A percentile compares a stretch with the other conserved stretches of the same genome.
phyloP scores from a whole-genome alignment of 1,140 invertebrate genomes.

The Planococcus citri region DNA sequence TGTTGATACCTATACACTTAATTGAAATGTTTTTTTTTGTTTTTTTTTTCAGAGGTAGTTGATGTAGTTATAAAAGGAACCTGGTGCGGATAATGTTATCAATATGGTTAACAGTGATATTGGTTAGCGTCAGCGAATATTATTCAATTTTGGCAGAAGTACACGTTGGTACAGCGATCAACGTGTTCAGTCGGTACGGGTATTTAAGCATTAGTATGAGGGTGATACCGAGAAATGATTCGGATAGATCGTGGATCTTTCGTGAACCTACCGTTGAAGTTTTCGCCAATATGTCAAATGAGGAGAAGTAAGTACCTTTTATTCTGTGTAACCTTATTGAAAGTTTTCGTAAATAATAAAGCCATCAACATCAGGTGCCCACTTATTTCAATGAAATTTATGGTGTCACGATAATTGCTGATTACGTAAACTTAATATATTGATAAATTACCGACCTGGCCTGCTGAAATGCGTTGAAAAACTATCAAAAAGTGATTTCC shows the following conservation, averaged over 20 bases:
- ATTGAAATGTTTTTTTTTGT: neutral
- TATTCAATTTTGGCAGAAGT: slow-evolving; percentile 36
- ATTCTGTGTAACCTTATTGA: neutral
- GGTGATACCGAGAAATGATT: slow-evolving; percentile 66
- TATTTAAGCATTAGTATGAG: slow-evolving; percentile 71
- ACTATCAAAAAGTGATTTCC: too few species aligned
- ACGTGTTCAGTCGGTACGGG: slow-evolving; percentile 59
- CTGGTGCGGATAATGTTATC: slow-evolving; percentile 2
- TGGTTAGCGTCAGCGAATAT: neutral
- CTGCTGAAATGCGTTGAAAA: too few species aligned
- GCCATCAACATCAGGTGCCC: neutral
- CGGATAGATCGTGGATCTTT: slow-evolving; percentile 63
- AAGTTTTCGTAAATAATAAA: neutral
- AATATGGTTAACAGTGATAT: slow-evolving; percentile 9
- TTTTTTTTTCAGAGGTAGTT: neutral
- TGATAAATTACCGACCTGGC: too few species aligned
- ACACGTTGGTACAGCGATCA: slow-evolving; percentile 54
- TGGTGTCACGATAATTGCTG: too few species aligned
- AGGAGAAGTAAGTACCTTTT: slow-evolving; percentile 25
- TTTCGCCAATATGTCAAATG: slow-evolving; percentile 41
- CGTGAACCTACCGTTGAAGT: slow-evolving; percentile 67
- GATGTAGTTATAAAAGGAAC: neutral
- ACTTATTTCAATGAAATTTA: neutral
- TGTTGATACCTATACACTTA: too few species aligned
- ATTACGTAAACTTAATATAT: too few species aligned